Evolutionary conservation across 1,140 invertebrate genomes (phyloP).

Genomic region (Cepaea nemoralis): DNA sequence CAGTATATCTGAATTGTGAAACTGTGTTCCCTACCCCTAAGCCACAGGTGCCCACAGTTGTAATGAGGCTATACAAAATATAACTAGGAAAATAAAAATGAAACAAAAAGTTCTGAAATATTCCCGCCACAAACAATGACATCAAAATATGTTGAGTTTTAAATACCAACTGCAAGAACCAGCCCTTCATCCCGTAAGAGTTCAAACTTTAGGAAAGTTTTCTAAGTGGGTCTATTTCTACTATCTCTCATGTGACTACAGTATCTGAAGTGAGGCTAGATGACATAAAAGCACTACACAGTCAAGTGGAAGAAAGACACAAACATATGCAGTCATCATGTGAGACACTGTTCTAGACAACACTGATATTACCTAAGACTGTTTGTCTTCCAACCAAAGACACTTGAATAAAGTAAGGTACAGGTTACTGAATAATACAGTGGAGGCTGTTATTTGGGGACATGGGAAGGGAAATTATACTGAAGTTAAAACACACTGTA

Average conservation of each 20-base stretch:
- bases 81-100: no score
- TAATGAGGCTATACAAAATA: no score
- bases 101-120: no score
- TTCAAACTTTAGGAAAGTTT: no score
- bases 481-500: no score
- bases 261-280: not conserved
- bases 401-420: constrained; percentile 31
- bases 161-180: no score
- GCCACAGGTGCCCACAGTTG: no score
- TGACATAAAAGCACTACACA: not conserved
- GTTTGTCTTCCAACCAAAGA: constrained; percentile 35
- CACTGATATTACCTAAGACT: constrained; percentile 38
- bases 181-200: no score
- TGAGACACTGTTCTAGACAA: not conserved
- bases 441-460: not conserved
- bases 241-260: not conserved
- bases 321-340: not conserved
- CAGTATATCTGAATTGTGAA: no score
- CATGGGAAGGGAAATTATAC: not conserved
- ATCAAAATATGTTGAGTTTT: no score
- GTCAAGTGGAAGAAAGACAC: not conserved
- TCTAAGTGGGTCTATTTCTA: not conserved
- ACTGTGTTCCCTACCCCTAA: no score
- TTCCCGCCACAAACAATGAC: no score
- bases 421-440: not conserved